Base-by-base conservation (phyloP, 2,113 vertebrate genomes). In the Cyanoramphus novaezelandiae region DNA sequence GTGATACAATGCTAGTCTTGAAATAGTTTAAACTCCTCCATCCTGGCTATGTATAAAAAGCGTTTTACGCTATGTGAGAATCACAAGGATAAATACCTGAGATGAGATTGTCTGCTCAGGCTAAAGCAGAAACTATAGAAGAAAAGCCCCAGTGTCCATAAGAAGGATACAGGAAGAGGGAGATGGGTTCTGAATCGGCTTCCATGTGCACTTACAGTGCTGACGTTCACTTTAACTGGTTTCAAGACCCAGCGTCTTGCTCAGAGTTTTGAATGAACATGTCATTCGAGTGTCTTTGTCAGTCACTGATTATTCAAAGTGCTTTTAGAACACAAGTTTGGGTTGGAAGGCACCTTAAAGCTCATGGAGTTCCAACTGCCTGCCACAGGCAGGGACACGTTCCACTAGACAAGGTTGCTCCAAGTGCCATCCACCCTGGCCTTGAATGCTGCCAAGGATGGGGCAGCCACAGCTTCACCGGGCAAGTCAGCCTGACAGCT, bases 151-250 rank as follows among this genome's bases (percentile, higher is more conserved):
- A 1, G 17, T 27, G 25, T 29, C 16, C 4, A 3, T 25, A 6
- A 16, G 49, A 84, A 37, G 55, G 44, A 25, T 19, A 31, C 0
- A 2, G 13, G 19, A 43, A 17, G n/a, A 33, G 12, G 31, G 3
- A 5, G 17, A 5, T 2, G 10, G 44, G 13, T 10, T 46, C 46
- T 19, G 18, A 39, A 21, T 3, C 18, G 15, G 46, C 19, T 5
- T 23, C 46, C 9, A 4, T 0, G 1, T n/a, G 5, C 2, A 0
- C 31, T 43, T 9, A 14, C 12, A 4, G 21, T 25, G 35, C 7
- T 16, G 12, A 68, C 3, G 7, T 24, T 27, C 21, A 11, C 71
- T 75, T 71, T 11, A 37, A 37, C 39, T 16, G 2, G 35, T 67
- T 78, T 62, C 74, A 57, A 31, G 29, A 59, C 4, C 3, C 21